Evolutionary conservation across 2,888 invertebrate species (phyloP).

Genomic region (Thecophora atra): DNA sequence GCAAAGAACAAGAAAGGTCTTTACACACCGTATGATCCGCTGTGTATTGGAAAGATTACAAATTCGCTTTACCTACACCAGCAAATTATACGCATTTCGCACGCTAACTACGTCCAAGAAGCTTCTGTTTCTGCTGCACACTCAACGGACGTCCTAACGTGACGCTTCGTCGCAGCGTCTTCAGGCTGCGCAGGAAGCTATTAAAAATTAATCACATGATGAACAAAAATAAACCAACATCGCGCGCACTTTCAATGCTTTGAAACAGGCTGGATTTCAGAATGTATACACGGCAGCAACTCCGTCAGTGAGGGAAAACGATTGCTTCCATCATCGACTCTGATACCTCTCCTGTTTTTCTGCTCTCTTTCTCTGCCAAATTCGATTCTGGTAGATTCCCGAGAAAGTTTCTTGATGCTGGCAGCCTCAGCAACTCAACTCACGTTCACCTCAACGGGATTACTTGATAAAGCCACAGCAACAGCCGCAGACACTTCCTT

Average conservation of each 20-base stretch:
- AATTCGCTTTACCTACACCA: neutral
- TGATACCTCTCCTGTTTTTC: too few species aligned
- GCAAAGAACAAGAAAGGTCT: neutral
- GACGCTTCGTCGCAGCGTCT: too few species aligned
- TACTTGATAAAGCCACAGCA: neutral
- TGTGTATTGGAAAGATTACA: neutral
- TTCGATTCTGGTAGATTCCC: neutral
- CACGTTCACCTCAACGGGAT: conserved; percentile 17
- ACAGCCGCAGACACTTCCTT: conserved; percentile 16
- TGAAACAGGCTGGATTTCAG: too few species aligned
- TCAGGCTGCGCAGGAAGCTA: too few species aligned
- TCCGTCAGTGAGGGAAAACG: too few species aligned
- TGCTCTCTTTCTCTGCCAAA: too few species aligned
- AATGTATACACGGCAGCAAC: too few species aligned
- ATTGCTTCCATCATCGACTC: too few species aligned
- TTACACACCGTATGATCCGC: neutral
- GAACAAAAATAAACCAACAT: too few species aligned
- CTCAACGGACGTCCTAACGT: neutral
- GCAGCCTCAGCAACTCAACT: neutral
- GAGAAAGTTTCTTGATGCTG: conserved; percentile 15
- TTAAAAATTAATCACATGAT: too few species aligned
- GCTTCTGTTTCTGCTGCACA: neutral
- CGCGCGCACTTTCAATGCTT: too few species aligned
- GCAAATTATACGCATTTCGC: neutral
- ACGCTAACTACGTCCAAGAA: neutral